Evolutionary conservation across 1,140 invertebrate genomes (phyloP).

Genomic region (Drosophila athabasca): DNA sequence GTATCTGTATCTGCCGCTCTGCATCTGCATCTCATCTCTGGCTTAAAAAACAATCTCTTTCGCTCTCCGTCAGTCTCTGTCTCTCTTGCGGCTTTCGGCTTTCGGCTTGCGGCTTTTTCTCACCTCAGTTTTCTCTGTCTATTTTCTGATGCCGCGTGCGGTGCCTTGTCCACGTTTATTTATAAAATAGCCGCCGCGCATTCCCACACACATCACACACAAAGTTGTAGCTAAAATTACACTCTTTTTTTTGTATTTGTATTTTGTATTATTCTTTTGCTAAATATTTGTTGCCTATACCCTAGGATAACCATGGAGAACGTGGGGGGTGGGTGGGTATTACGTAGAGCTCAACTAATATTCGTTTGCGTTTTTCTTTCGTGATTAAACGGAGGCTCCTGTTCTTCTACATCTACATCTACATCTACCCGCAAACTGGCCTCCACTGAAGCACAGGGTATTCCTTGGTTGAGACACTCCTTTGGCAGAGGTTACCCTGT

Average conservation of each 20-base stretch:
- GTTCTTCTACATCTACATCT: too few species aligned
- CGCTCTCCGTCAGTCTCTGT: slow-evolving; percentile 1
- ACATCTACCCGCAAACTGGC: too few species aligned
- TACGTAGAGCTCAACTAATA: too few species aligned
- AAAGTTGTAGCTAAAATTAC: slow-evolving; percentile 49
- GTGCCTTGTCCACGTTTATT: slow-evolving; percentile 48
- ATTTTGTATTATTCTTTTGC: slow-evolving; percentile 15
- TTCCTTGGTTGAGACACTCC: too few species aligned
- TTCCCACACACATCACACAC: slow-evolving; percentile 34
- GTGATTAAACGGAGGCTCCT: too few species aligned
- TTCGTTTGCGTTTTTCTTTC: too few species aligned
- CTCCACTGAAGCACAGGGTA: too few species aligned
- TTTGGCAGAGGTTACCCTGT: neutral
- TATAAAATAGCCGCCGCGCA: slow-evolving; percentile 43
- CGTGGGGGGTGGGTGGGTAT: neutral
- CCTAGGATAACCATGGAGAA: neutral
- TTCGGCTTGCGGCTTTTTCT: neutral
- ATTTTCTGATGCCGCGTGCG: slow-evolving; percentile 49
- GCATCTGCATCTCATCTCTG: neutral
- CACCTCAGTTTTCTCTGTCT: slow-evolving; percentile 35
- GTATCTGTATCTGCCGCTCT: neutral
- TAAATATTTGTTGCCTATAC: slow-evolving; percentile 20
- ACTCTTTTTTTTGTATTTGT: slow-evolving; percentile 33
- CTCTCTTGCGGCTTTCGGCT: slow-evolving; percentile 15
- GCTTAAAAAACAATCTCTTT: neutral